phyloP scores from a whole-genome alignment of 1,140 invertebrate genomes.

The Muscidifurax raptorellus region DNA sequence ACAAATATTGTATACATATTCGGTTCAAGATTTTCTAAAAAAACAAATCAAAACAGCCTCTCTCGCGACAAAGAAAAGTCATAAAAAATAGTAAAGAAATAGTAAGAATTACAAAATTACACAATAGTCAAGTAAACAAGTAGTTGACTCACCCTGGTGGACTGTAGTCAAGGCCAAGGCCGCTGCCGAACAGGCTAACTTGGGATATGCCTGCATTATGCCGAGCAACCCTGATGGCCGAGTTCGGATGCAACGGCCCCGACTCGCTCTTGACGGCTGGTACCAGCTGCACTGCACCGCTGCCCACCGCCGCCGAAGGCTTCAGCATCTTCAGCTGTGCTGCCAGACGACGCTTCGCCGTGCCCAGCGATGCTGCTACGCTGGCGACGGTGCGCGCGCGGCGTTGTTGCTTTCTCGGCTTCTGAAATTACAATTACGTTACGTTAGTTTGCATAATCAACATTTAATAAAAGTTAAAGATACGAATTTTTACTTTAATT shows the following conservation, averaged over 20 bases:
- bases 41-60: neutral
- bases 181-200: constrained; percentile 68
- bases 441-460: neutral
- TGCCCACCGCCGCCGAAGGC: constrained; percentile 48
- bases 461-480: neutral
- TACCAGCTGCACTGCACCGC: constrained; percentile 68
- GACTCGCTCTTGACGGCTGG: constrained; percentile 69
- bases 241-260: constrained; percentile 49
- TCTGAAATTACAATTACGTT: constrained; percentile 29
- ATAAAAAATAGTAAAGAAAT: neutral
- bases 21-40: neutral
- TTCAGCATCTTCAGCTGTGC: constrained; percentile 68
- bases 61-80: neutral
- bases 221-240: constrained; percentile 55
- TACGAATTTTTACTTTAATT: neutral
- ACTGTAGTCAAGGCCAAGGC: constrained; percentile 68
- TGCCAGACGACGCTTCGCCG: constrained; percentile 71
- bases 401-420: neutral
- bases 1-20: neutral
- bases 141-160: constrained; percentile 67
- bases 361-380: constrained; percentile 59
- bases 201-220: constrained; percentile 66
- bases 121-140: constrained; percentile 22
- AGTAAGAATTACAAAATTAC: neutral
- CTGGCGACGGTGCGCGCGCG: constrained; percentile 60